Conservation (phyloP, 2,888 invertebrate species). For the Ischnura elegans region DNA sequence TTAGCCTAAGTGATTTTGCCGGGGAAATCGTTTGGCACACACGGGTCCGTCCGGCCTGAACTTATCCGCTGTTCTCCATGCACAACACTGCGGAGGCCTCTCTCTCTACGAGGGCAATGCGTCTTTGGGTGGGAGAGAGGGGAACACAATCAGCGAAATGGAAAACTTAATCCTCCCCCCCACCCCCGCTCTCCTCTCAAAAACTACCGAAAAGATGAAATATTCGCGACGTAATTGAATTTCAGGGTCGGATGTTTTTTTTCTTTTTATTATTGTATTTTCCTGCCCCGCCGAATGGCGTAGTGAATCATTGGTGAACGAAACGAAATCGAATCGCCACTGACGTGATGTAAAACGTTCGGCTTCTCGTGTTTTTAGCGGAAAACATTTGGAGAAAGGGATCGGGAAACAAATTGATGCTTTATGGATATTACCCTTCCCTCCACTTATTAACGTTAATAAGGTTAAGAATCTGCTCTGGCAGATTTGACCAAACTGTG, state of each 20-base stretch:
- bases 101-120: not conserved
- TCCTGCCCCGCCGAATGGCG: not conserved
- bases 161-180: not conserved
- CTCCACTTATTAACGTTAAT: not conserved
- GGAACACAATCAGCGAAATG: slow-evolving; percentile 22
- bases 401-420: slow-evolving; percentile 17
- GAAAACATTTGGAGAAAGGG: slow-evolving; percentile 7
- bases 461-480: not conserved
- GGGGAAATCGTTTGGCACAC: not conserved
- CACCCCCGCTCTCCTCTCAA: not conserved
- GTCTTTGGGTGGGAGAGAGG: not conserved
- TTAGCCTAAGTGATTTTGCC: slow-evolving; percentile 19
- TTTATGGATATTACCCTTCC: not conserved
- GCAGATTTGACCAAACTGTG: not conserved
- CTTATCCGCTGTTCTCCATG: not conserved
- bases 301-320: slow-evolving; percentile 4
- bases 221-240: slow-evolving; percentile 23
- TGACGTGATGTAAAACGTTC: not conserved
- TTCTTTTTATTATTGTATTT: too few relatives aligned
- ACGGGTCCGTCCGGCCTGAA: not conserved
- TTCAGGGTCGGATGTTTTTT: not conserved
- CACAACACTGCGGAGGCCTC: not conserved
- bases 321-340: not conserved
- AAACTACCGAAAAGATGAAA: slow-evolving; percentile 9
- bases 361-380: not conserved